These are phyloP conservation scores for Porites rus DNA, from an alignment of 92 coral and sea anemone genomes.

Conservation along the genomic window DNA sequence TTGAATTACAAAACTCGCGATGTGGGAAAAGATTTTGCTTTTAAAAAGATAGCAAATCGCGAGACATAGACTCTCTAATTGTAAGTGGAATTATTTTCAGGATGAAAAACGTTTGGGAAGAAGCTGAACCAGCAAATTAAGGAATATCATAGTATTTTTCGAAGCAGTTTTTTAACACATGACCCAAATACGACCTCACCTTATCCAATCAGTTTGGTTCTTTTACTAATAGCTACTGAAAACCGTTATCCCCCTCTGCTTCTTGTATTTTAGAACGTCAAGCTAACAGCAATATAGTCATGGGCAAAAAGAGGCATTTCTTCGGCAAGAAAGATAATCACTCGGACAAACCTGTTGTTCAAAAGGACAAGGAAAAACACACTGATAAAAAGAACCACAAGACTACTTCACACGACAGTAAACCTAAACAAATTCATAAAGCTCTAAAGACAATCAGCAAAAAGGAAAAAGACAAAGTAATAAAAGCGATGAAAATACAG, in stretches of 20 bases:
- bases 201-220: too few species aligned
- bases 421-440: background rate
- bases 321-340: slow-evolving; percentile 9
- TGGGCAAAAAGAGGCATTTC: slow-evolving; percentile 77
- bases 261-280: slow-evolving; percentile 49
- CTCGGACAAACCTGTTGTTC: background rate
- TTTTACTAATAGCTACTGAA: too few species aligned
- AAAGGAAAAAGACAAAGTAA: slow-evolving; percentile 30
- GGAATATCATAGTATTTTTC: too few species aligned
- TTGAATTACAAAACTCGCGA: too few species aligned
- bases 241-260: background rate
- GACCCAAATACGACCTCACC: too few species aligned
- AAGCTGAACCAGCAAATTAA: too few species aligned
- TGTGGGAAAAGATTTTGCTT: too few species aligned
- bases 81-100: too few species aligned
- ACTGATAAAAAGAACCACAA: background rate
- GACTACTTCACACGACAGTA: background rate
- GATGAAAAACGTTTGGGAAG: too few species aligned
- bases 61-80: too few species aligned
- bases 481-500: slow-evolving; percentile 26
- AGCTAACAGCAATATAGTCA: slow-evolving; percentile 53
- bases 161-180: too few species aligned
- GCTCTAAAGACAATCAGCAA: slow-evolving; percentile 11
- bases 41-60: too few species aligned
- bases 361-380: background rate